Evolutionary conservation across 53 echinoderm and acorn worm species (phyloP).

Genomic region (Echinarachnius parma): DNA sequence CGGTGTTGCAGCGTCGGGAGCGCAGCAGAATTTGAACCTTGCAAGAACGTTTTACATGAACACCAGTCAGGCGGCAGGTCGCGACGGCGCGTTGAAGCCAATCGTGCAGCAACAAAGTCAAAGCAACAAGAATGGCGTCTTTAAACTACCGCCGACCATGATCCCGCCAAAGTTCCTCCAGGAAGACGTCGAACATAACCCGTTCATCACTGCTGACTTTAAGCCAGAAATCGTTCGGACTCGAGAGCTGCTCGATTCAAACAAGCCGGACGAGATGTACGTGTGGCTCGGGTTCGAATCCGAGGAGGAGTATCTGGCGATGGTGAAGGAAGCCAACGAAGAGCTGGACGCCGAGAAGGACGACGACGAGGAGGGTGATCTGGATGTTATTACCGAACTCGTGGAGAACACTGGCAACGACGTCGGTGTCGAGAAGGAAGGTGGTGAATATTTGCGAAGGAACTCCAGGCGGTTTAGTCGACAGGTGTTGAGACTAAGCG

Average conservation of each 20-base stretch:
- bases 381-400: constrained; percentile 30
- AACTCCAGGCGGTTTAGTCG: constrained; percentile 18
- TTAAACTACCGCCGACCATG: constrained; percentile 52
- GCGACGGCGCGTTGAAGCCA: constrained; percentile 21
- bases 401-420: not conserved
- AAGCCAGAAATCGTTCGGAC: constrained; percentile 56
- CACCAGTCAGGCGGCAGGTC: constrained; percentile 53
- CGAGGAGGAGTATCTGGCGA: constrained; percentile 54
- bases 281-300: constrained; percentile 88
- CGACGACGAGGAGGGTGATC: constrained; percentile 26
- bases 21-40: constrained; percentile 29
- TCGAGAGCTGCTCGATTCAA: constrained; percentile 47
- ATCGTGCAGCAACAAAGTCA: constrained; percentile 12
- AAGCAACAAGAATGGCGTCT: constrained; percentile 22
- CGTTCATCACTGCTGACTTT: constrained; percentile 60
- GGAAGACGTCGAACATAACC: constrained; percentile 58
- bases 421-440: constrained; percentile 11
- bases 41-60: constrained; percentile 70
- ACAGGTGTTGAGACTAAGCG: constrained; percentile 30
- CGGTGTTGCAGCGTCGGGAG: not conserved
- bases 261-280: constrained; percentile 80
- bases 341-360: constrained; percentile 27
- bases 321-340: constrained; percentile 31
- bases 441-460: constrained; percentile 24
- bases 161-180: constrained; percentile 61